phyloP scores from a whole-genome alignment of 1,140 invertebrate species.

The Brachionus plicatilis region DNA sequence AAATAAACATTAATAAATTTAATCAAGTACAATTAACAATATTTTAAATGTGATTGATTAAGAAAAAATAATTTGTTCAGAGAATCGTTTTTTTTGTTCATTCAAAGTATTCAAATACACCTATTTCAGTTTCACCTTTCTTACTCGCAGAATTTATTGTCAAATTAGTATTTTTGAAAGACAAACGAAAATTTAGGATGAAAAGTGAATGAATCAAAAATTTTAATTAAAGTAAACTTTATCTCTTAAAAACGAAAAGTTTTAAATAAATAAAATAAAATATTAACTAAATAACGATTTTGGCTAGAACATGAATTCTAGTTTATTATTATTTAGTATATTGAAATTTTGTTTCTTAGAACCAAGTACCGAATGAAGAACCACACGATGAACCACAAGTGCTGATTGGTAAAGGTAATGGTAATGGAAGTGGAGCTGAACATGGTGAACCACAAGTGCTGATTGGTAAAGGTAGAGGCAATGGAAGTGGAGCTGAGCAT shows the following conservation, averaged over 20 bases:
- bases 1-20: too few species aligned
- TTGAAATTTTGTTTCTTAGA: neutral
- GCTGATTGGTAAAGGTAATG: neutral
- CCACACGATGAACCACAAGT: neutral
- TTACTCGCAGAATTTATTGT: too few species aligned
- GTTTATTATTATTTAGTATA: too few species aligned
- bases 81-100: too few species aligned
- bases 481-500: neutral
- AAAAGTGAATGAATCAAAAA: neutral
- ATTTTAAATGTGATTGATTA: too few species aligned
- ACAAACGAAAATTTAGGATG: neutral
- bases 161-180: too few species aligned
- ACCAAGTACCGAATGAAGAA: neutral
- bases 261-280: neutral
- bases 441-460: neutral
- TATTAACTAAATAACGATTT: neutral
- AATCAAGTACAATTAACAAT: too few species aligned
- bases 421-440: neutral
- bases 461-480: too few species aligned
- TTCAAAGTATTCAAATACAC: too few species aligned
- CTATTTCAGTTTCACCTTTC: too few species aligned
- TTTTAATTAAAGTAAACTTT: neutral
- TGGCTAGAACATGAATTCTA: neutral
- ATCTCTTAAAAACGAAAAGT: neutral
- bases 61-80: too few species aligned